Conservation (phyloP, 1,140 invertebrate genomes). For the Myzus persicae region DNA sequence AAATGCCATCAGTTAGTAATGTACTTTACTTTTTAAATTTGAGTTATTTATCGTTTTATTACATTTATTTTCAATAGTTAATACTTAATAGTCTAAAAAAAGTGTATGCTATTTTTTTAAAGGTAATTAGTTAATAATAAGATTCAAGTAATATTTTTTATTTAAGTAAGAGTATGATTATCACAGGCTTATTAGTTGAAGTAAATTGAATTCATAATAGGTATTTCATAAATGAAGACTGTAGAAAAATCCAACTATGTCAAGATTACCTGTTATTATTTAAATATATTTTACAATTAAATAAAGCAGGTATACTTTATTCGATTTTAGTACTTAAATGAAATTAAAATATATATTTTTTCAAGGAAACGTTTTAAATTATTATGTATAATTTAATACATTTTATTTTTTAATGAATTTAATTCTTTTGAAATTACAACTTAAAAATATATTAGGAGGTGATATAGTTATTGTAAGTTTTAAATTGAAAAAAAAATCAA, state of each 20-base stretch:
- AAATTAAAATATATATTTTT: neutral
- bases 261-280: neutral
- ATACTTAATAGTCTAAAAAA: neutral
- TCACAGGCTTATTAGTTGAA: neutral
- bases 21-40: neutral
- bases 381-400: neutral
- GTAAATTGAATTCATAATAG: neutral
- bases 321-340: neutral
- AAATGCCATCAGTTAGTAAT: neutral
- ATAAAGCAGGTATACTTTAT: neutral
- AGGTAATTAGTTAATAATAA: neutral
- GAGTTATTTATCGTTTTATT: neutral
- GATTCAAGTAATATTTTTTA: neutral
- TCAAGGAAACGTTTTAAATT: neutral
- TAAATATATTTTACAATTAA: conserved; percentile 12
- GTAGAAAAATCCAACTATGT: neutral
- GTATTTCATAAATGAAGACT: neutral
- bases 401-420: neutral
- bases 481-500: neutral
- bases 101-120: neutral
- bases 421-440: neutral
- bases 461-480: neutral
- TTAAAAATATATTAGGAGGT: neutral
- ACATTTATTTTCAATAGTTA: neutral
- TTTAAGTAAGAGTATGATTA: neutral